A percentile compares a stretch with the other conserved stretches of the same genome.
Evolutionary conservation across 2,113 vertebrate species (phyloP).

Genomic region (Mugil cephalus): DNA sequence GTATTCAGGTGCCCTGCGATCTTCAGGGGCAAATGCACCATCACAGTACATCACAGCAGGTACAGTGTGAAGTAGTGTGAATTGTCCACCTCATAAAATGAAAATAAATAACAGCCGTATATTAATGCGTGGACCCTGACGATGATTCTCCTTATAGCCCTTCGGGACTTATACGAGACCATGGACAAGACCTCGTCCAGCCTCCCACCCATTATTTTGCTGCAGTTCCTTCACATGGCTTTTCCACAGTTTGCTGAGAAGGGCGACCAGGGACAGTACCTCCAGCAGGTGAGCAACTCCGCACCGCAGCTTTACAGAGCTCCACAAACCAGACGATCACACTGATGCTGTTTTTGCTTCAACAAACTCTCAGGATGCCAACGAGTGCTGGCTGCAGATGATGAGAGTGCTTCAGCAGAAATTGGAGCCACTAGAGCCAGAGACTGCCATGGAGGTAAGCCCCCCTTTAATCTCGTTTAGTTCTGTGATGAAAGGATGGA

Average conservation of each 20-base stretch:
- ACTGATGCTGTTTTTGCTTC: background rate
- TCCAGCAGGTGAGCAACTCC: conserved; percentile 90
- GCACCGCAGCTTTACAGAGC: background rate
- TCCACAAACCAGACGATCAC: background rate
- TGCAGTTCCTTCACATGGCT: conserved; percentile 99
- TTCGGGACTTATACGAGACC: conserved; percentile 97
- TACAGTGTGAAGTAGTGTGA: conserved; percentile 66
- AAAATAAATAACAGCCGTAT: fast-evolving
- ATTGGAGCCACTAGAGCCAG: conserved; percentile 90
- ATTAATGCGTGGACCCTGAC: background rate
- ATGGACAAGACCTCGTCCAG: conserved; percentile 99
- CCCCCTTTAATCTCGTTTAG: background rate
- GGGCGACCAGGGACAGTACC: conserved; percentile 98
- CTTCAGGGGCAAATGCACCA: conserved; percentile 94
- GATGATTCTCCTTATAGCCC: conserved; percentile 84
- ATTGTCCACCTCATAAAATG: background rate
- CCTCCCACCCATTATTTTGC: conserved; percentile 97
- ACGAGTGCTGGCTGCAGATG: conserved; percentile 98
- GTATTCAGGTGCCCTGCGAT: conserved; percentile 95
- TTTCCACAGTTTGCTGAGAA: conserved; percentile 99
- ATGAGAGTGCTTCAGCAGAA: conserved; percentile 98
- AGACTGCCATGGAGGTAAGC: conserved; percentile 92
- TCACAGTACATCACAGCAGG: conserved; percentile 99
- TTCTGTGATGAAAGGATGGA: background rate
- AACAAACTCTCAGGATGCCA: conserved; percentile 89